Conservation (phyloP, 1,140 invertebrate genomes). For the Heliconius melpomene region DNA sequence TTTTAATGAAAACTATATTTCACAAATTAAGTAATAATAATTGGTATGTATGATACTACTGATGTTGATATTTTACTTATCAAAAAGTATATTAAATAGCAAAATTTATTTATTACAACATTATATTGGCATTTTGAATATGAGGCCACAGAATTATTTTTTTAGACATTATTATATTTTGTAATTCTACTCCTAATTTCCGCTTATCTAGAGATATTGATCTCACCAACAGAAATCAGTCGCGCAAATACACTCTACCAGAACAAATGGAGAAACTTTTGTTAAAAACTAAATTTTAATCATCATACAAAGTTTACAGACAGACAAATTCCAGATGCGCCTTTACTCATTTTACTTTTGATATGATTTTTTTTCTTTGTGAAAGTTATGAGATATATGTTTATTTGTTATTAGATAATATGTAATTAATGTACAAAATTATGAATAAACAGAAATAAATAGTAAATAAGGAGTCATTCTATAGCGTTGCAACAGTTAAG, state of each 20-base stretch:
- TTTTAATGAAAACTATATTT: too few relatives aligned
- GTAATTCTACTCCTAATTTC: not conserved
- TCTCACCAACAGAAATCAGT: too few relatives aligned
- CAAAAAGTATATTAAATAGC: too few relatives aligned
- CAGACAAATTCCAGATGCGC: not conserved
- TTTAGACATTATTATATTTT: not conserved
- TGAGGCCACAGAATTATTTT: not conserved
- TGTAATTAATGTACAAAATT: constrained; percentile 9
- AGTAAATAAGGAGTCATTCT: not conserved
- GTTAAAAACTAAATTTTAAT: not conserved
- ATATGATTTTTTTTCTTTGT: not conserved
- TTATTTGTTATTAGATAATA: not conserved
- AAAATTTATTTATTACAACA: too few relatives aligned
- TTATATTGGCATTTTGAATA: not conserved
- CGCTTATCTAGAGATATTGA: not conserved
- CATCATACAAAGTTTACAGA: not conserved
- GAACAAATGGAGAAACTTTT: too few relatives aligned
- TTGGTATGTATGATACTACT: too few relatives aligned
- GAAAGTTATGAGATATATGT: not conserved
- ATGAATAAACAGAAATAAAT: not conserved
- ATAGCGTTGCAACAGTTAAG: not conserved
- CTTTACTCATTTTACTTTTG: not conserved
- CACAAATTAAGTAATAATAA: too few relatives aligned
- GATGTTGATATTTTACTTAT: too few relatives aligned
- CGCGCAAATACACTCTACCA: too few relatives aligned